These are phyloP conservation scores for Meloidogyne floridensis DNA, from an alignment of 1,140 invertebrate species.

Conservation along the genomic window DNA sequence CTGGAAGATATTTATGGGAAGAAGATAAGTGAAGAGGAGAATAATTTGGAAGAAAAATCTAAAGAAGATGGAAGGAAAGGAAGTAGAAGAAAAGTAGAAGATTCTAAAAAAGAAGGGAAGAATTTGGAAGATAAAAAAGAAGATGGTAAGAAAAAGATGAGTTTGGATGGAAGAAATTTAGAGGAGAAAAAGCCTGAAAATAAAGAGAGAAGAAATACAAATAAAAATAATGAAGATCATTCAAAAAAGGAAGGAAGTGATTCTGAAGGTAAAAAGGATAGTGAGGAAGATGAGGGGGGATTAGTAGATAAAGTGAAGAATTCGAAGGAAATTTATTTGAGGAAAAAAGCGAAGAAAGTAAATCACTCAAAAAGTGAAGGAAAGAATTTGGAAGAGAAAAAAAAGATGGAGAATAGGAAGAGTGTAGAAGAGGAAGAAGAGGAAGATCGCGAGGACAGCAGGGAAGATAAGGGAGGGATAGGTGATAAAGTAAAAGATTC, in stretches of 20 bases:
- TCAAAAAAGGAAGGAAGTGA: neutral
- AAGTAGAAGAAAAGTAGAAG: too few relatives aligned
- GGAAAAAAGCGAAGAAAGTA: neutral
- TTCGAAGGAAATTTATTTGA: too few relatives aligned
- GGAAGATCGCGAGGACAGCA: too few relatives aligned
- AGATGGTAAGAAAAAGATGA: too few relatives aligned
- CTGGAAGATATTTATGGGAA: too few relatives aligned
- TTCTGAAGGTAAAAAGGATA: neutral
- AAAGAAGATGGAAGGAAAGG: neutral
- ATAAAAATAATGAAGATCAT: neutral
- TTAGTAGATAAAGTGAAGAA: neutral
- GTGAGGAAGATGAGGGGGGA: neutral
- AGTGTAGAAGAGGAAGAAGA: too few relatives aligned
- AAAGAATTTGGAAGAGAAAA: neutral
- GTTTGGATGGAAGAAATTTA: too few relatives aligned
- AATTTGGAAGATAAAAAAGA: neutral
- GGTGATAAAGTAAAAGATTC: too few relatives aligned
- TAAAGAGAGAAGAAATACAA: neutral
- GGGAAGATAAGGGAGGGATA: neutral
- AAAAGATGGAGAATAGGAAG: too few relatives aligned
- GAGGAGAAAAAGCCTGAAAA: too few relatives aligned
- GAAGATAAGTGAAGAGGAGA: neutral
- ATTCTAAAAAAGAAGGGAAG: too few relatives aligned
- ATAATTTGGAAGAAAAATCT: neutral
- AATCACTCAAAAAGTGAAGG: too few relatives aligned